Evolutionary conservation across 2,113 vertebrate genomes (phyloP), one percentile per base, ranked within the genome.

Genomic region (Microtus oregoni): DNA sequence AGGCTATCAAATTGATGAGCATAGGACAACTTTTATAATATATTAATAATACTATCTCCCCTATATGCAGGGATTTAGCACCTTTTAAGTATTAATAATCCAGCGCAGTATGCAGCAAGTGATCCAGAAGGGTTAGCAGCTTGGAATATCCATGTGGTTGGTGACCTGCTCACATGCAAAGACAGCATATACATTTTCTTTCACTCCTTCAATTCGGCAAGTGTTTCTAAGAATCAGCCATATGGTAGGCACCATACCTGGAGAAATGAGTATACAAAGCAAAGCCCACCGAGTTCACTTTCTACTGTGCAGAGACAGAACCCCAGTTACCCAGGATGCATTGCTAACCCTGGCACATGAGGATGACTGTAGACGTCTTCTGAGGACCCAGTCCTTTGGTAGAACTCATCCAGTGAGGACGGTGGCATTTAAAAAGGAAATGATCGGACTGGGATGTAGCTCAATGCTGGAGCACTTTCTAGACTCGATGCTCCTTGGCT

Each of bases 361-460:
- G 3, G 19, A 11, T 14, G 26, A 26, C 2, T 1, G 35, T 0
- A 15, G 50, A 24, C 15, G 0, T 22, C 2, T 5, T 9, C 41
- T n/a, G 1, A 0, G n/a, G 85, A 30, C 0, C 0, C 22, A 11
- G 6, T 55, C 44, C 35, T 7, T 77, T 32, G 32, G 17, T 13
- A 9, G 13, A 7, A 15, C 0, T 7, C 4, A 28, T 7, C 68
- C n/a, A 50, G 1, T 15, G 17, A 61, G 35, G 1, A 61, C 32
- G 13, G 50, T 1, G 3, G 17, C 24, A 20, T 38, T 70, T 70
- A 30, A 79, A 50, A 70, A 50, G 9, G 10, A 82, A 58, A 76
- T 38, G 32, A 20, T 20, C 9, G 19, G 19, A 17, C 72, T 41
- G 26, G 17, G 35, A 26, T 41, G 2, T 32, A 67, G 44, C 61